These are phyloP conservation scores for fruit fly (Drosophila melanogaster) DNA, from an alignment of 1,140 invertebrate species.

Conservation along the genomic window Release_6_plus_ISO1_MT NT_037436.4:9839001-9839500, in stretches of 20 bases:
- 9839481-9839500: slow-evolving; percentile 14
- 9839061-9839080: slow-evolving; percentile 20
- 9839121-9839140: slow-evolving; percentile 60
- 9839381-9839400: slow-evolving; percentile 60
- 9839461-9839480: slow-evolving; percentile 55
- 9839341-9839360: slow-evolving; percentile 71
- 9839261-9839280: slow-evolving; percentile 56
- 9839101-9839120: slow-evolving; percentile 79
- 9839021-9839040: too few species aligned
- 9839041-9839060: too few species aligned
- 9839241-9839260: slow-evolving; percentile 46
- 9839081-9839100: slow-evolving; percentile 42
- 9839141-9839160: slow-evolving; percentile 71
- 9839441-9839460: slow-evolving; percentile 71
- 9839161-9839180: slow-evolving; percentile 77
- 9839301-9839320: slow-evolving; percentile 45
- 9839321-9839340: slow-evolving; percentile 49
- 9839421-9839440: slow-evolving; percentile 28
- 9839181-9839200: slow-evolving; percentile 68
- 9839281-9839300: slow-evolving; percentile 39
- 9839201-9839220: slow-evolving; percentile 62
- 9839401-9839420: slow-evolving; percentile 71
- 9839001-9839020: too few species aligned
- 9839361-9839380: slow-evolving; percentile 80
- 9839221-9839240: slow-evolving; percentile 59